Evolutionary conservation across 2,113 vertebrate species (phyloP).

Genomic region (Oenanthe melanoleuca): DNA sequence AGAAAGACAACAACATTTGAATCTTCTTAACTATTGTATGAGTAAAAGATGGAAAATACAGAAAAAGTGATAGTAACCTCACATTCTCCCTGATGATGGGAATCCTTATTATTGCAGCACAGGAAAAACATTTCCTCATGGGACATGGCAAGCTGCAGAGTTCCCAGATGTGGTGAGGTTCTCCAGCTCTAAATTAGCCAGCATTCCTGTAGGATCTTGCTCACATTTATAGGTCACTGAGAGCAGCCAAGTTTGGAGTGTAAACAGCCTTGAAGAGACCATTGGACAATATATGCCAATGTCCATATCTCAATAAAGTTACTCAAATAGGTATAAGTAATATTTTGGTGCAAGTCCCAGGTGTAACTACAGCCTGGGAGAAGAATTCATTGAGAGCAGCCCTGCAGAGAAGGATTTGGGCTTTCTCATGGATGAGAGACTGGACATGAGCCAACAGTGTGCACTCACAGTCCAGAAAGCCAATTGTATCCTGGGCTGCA

Average conservation of each 20-base stretch:
- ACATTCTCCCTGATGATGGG: not conserved
- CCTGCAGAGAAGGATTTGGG: not conserved
- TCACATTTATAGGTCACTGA: not conserved
- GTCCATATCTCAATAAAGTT: not conserved
- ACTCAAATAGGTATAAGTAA: not conserved
- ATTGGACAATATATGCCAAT: not conserved
- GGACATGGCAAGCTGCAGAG: fast-evolving
- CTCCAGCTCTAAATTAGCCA: not conserved
- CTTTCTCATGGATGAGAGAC: not conserved
- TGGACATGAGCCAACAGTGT: not conserved
- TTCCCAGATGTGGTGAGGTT: not conserved
- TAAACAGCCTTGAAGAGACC: not conserved
- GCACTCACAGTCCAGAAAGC: not conserved
- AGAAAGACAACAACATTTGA: not conserved
- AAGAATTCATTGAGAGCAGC: not conserved
- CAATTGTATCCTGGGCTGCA: not conserved
- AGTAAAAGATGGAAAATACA: not conserved
- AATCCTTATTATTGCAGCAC: not conserved
- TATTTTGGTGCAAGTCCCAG: not conserved
- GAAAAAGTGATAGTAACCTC: not conserved
- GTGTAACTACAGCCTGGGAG: not conserved
- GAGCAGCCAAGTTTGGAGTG: not conserved
- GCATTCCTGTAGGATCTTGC: not conserved
- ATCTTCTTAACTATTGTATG: not conserved
- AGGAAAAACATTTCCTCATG: not conserved